Evolutionary conservation across 37 sponge, comb jelly and placozoan species (phyloP).

Genomic region (Beroe forskalii): DNA sequence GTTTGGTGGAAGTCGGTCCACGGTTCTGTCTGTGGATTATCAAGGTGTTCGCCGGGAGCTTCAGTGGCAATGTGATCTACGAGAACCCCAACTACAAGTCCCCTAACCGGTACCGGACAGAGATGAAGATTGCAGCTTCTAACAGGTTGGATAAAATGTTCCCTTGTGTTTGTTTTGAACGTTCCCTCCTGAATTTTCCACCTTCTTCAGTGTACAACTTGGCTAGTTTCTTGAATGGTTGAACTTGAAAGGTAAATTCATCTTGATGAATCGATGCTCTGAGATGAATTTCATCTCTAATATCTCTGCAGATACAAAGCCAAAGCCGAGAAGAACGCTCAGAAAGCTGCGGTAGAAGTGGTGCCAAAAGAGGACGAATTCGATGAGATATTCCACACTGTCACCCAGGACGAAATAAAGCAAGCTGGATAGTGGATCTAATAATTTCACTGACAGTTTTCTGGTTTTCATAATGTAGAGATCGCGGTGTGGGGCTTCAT

Average conservation of each 20-base stretch:
- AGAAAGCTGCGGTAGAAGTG: constrained; percentile 21
- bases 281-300: too few relatives aligned
- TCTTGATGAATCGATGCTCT: too few relatives aligned
- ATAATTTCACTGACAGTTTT: too few relatives aligned
- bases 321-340: constrained; percentile 48
- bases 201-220: not conserved
- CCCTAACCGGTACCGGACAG: constrained; percentile 76
- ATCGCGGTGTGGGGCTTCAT: too few relatives aligned
- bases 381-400: constrained; percentile 61
- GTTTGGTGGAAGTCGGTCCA: constrained; percentile 72
- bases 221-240: too few relatives aligned
- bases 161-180: too few relatives aligned
- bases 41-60: constrained; percentile 92
- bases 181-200: too few relatives aligned
- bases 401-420: constrained; percentile 47
- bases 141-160: too few relatives aligned
- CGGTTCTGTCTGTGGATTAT: constrained; percentile 88
- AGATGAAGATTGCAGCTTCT: constrained; percentile 33
- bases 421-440: constrained; percentile 22
- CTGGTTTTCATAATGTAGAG: too few relatives aligned
- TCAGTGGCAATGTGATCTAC: constrained; percentile 86
- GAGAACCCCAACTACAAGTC: constrained; percentile 88
- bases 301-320: constrained; percentile 42
- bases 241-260: too few relatives aligned
- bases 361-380: constrained; percentile 59